Evolutionary conservation across 2,113 vertebrate genomes (phyloP).

Genomic region (Gobiocypris rarus): DNA sequence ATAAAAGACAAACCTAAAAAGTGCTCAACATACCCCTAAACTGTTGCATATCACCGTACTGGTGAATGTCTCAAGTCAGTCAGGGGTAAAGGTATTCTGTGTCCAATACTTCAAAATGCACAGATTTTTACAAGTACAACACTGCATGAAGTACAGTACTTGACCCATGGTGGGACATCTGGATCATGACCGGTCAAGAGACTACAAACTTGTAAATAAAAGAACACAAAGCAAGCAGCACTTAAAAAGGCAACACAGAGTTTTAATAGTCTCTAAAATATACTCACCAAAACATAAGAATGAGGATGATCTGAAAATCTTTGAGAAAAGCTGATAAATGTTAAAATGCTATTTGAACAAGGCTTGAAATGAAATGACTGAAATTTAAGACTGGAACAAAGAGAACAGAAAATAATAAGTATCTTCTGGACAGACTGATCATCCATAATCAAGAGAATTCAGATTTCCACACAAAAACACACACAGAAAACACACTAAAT

Average conservation of each 20-base stretch:
- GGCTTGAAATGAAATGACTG: constrained; percentile 30
- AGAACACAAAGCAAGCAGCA: background rate
- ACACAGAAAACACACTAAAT: constrained; percentile 24
- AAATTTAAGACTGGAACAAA: background rate
- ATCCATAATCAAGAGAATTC: constrained; percentile 1
- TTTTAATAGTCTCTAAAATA: constrained; percentile 34
- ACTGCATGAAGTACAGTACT: constrained; percentile 3
- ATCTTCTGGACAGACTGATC: constrained; percentile 3
- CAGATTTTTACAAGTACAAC: background rate
- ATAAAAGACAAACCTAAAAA: constrained; percentile 19
- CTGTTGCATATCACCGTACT: background rate
- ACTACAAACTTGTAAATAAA: constrained; percentile 8
- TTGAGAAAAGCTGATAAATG: background rate
- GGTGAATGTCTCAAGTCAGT: background rate
- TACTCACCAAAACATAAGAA: constrained; percentile 26
- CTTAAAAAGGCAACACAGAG: constrained; percentile 40
- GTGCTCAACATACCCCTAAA: background rate
- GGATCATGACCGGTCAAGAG: background rate
- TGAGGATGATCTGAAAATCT: constrained; percentile 1
- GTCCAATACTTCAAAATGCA: background rate
- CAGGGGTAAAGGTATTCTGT: background rate
- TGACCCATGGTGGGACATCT: background rate
- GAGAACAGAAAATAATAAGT: background rate
- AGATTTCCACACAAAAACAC: background rate
- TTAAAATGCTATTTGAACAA: background rate